Percentiles rank a stretch among this genome's conserved stretches.
Conservation (phyloP, 2,113 vertebrate genomes). For the Paratilapia polleni region DNA sequence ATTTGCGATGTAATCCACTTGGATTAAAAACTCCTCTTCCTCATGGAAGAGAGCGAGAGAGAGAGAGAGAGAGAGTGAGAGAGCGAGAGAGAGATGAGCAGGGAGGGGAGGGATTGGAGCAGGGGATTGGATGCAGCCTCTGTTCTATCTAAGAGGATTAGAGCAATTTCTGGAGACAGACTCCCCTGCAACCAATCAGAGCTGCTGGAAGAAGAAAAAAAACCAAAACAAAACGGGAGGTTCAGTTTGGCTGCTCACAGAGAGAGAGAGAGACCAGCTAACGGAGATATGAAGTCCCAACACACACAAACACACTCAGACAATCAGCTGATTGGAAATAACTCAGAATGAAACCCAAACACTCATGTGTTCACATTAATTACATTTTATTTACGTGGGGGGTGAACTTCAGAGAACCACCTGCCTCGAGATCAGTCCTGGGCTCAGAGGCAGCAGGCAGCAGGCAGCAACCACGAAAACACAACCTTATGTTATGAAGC, state of each 20-base stretch:
- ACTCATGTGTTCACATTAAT: neutral
- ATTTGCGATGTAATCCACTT: constrained; percentile 82
- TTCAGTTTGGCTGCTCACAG: constrained; percentile 48
- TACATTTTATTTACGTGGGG: neutral
- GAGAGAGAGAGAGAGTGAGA: constrained; percentile 43
- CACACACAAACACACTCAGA: constrained; percentile 6
- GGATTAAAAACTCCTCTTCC: constrained; percentile 80
- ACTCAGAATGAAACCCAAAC: neutral
- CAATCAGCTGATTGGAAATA: neutral
- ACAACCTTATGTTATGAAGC: neutral
- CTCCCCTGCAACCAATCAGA: constrained; percentile 68
- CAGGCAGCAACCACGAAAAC: no score
- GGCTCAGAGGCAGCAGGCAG: no score
- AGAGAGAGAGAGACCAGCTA: constrained; percentile 26
- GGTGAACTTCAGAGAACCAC: no score
- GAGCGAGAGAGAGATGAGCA: constrained; percentile 34
- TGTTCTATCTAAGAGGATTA: constrained; percentile 88
- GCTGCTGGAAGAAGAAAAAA: constrained; percentile 43
- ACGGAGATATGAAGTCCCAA: constrained; percentile 27
- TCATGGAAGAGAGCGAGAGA: constrained; percentile 37
- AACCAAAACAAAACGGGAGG: neutral
- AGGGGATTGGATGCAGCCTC: constrained; percentile 73
- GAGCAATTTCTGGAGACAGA: constrained; percentile 84
- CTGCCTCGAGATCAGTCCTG: no score
- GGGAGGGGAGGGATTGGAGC: constrained; percentile 54